phyloP scores from a whole-genome alignment of 2,797 vertebrate species.

The Peromyscus aztecus region DNA sequence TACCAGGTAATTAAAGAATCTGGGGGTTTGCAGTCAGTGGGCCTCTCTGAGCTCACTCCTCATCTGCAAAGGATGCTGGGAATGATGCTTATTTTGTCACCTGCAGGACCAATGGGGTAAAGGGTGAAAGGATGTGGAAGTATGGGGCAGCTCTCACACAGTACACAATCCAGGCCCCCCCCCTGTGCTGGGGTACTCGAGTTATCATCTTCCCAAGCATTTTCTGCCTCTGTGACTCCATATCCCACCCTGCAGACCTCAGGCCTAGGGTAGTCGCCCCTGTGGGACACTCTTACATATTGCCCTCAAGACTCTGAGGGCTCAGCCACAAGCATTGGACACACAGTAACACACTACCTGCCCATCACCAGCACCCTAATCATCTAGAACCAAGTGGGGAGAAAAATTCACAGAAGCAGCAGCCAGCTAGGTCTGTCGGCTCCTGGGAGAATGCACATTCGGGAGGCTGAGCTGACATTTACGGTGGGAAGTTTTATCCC shows the following conservation, averaged over 20 bases:
- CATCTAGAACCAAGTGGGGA: not conserved
- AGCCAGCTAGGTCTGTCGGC: not conserved
- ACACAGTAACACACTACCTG: not conserved
- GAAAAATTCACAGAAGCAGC: not conserved
- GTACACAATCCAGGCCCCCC: not conserved
- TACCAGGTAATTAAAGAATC: not conserved
- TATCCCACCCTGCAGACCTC: not conserved
- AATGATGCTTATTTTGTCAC: not conserved
- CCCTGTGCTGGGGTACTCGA: rapidly evolving
- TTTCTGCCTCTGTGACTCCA: not conserved
- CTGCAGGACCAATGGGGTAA: not conserved
- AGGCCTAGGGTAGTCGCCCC: too few relatives aligned
- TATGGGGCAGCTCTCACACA: too few relatives aligned
- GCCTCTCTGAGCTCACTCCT: not conserved
- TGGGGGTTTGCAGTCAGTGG: not conserved
- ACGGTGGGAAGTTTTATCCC: slow-evolving; percentile 86
- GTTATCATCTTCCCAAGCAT: not conserved
- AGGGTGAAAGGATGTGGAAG: not conserved
- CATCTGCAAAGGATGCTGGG: not conserved
- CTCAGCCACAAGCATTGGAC: not conserved
- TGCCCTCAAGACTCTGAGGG: not conserved
- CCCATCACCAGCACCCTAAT: not conserved
- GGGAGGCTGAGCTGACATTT: slow-evolving; percentile 80
- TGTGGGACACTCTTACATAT: not conserved
- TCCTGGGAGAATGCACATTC: slow-evolving; percentile 62